phyloP scores from a whole-genome alignment of 2,113 vertebrate genomes.

The cat (Felis catus) region DNA sequence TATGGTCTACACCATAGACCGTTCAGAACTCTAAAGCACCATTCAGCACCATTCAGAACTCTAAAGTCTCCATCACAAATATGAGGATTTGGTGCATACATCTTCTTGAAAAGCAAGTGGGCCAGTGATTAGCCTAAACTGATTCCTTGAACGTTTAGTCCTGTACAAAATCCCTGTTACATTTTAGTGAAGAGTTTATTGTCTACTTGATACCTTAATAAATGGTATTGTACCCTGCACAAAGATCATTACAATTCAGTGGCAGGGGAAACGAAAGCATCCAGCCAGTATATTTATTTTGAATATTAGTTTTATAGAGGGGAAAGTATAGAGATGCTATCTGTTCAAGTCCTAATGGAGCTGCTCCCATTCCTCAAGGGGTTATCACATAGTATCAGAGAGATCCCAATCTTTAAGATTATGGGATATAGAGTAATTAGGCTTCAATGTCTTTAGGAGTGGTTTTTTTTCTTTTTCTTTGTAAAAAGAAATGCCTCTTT shows the following conservation, averaged over 20 bases:
- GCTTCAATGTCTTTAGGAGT: constrained; percentile 48
- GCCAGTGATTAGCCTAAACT: neutral
- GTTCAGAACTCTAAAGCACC: neutral
- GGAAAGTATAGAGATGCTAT: constrained; percentile 21
- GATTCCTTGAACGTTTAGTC: neutral
- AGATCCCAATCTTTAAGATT: constrained; percentile 63
- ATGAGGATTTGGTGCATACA: neutral
- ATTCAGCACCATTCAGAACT: neutral
- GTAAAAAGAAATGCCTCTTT: constrained; percentile 51
- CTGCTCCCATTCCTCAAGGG: neutral
- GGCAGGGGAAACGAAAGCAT: neutral
- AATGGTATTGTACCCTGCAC: neutral
- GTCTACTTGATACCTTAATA: neutral
- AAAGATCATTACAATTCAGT: neutral
- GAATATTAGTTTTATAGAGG: constrained; percentile 23
- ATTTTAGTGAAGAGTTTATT: constrained; percentile 28
- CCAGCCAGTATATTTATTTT: constrained; percentile 1
- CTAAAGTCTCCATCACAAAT: neutral
- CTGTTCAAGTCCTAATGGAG: constrained; percentile 22
- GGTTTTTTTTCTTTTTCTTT: neutral
- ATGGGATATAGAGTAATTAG: constrained; percentile 57
- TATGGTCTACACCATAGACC: neutral
- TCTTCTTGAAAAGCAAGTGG: neutral
- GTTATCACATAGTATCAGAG: constrained; percentile 36
- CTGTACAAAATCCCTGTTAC: neutral